Evolutionary conservation across 2,888 invertebrate genomes (phyloP).

Genomic region (Galerucella pusilla): DNA sequence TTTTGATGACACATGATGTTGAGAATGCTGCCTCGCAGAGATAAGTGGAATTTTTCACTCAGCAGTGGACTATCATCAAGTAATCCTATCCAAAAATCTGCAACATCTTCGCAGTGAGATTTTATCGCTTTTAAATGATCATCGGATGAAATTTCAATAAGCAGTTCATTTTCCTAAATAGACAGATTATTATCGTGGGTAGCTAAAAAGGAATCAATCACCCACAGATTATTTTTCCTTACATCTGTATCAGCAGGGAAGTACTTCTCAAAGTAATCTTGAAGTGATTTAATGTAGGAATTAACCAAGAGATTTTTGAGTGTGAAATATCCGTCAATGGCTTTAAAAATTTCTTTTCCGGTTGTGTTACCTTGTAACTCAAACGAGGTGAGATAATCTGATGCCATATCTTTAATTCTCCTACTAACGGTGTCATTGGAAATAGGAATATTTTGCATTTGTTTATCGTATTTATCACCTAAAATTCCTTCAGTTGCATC

Average conservation of each 20-base stretch:
- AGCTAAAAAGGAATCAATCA: slow-evolving; percentile 18
- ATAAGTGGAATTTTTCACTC: background rate
- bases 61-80: background rate
- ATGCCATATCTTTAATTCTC: slow-evolving; percentile 12
- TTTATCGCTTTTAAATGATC: too few relatives aligned
- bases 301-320: too few relatives aligned
- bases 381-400: slow-evolving; percentile 14
- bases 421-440: slow-evolving; percentile 7
- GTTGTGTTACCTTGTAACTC: slow-evolving; percentile 17
- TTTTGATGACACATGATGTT: background rate
- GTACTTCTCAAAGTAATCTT: too few relatives aligned
- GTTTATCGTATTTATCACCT: slow-evolving; percentile 3
- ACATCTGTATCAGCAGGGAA: background rate
- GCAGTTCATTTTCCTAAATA: slow-evolving; percentile 16
- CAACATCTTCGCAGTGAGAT: background rate
- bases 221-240: slow-evolving; percentile 3
- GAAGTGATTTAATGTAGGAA: background rate
- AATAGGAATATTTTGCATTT: slow-evolving; percentile 13
- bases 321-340: background rate
- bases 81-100: slow-evolving; percentile 22
- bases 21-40: background rate
- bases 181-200: slow-evolving; percentile 19
- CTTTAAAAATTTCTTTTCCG: background rate
- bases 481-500: slow-evolving; percentile 15
- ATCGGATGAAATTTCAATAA: too few relatives aligned